These are phyloP conservation scores for Aphis gossypii DNA, from an alignment of 1,140 invertebrate genomes.

Conservation along the genomic window DNA sequence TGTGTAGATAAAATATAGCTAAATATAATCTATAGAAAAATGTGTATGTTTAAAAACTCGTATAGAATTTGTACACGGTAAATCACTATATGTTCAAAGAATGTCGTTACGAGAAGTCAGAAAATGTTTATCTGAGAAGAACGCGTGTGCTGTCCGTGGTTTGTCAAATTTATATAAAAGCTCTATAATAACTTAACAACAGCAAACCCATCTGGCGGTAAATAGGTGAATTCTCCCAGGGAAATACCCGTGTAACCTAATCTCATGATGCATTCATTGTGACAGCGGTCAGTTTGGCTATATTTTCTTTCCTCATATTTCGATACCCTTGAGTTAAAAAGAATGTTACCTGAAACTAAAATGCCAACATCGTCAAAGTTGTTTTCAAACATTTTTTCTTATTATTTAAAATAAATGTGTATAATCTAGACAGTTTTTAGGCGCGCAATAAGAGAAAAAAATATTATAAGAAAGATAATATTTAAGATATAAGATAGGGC, in stretches of 20 bases:
- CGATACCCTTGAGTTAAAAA: neutral
- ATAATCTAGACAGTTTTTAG: neutral
- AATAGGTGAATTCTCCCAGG: neutral
- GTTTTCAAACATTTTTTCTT: neutral
- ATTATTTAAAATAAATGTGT: neutral
- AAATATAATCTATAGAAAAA: neutral
- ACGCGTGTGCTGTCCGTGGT: neutral
- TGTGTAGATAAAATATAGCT: neutral
- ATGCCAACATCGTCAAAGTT: neutral
- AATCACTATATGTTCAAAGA: neutral
- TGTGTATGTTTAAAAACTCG: neutral
- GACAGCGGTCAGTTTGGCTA: neutral
- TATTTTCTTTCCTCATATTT: neutral
- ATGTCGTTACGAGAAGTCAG: neutral
- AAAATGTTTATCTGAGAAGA: neutral
- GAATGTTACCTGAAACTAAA: neutral
- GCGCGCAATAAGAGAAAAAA: neutral
- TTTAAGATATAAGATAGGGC: too few relatives aligned
- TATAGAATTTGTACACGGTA: neutral
- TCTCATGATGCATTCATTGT: constrained; percentile 10
- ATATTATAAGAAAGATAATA: neutral
- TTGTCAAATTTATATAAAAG: constrained; percentile 16
- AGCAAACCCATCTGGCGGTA: neutral
- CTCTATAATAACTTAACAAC: constrained; percentile 2
- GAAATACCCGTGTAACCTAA: constrained; percentile 1